These are phyloP conservation scores for Megaceryle maxima DNA, from an alignment of 2,113 vertebrate species.

Conservation along the genomic window DNA sequence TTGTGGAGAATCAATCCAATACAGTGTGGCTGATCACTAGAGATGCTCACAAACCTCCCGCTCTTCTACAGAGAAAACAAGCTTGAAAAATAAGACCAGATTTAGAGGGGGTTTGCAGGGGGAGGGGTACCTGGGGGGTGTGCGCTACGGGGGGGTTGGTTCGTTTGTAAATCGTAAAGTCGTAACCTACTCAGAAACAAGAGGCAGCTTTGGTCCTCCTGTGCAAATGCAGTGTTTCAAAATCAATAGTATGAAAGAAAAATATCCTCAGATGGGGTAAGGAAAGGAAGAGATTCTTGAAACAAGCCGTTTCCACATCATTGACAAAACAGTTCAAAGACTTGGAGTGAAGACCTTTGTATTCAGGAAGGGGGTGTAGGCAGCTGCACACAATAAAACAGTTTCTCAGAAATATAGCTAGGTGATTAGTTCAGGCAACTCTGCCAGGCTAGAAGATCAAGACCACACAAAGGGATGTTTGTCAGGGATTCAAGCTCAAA, in stretches of 20 bases:
- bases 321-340: background rate
- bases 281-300: background rate
- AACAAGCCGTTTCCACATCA: background rate
- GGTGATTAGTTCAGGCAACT: slow-evolving; percentile 18
- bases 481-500: background rate
- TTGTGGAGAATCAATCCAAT: background rate
- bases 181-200: background rate
- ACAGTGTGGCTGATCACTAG: background rate
- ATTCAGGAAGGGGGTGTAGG: background rate
- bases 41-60: background rate
- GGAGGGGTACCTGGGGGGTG: too few relatives aligned
- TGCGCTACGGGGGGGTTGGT: background rate
- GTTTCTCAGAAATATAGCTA: background rate
- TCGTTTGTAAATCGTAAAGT: background rate
- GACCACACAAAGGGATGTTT: slow-evolving; percentile 37
- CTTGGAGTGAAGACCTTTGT: background rate
- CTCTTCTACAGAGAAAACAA: slow-evolving; percentile 8
- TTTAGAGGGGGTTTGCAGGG: background rate
- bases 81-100: background rate
- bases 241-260: background rate
- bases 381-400: background rate
- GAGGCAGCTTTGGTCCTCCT: background rate
- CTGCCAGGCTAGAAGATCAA: background rate
- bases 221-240: background rate
- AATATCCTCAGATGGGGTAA: background rate